phyloP scores from a whole-genome alignment of 37 sponge, comb jelly and placozoan species.

The Hexactinellida sp. region DNA sequence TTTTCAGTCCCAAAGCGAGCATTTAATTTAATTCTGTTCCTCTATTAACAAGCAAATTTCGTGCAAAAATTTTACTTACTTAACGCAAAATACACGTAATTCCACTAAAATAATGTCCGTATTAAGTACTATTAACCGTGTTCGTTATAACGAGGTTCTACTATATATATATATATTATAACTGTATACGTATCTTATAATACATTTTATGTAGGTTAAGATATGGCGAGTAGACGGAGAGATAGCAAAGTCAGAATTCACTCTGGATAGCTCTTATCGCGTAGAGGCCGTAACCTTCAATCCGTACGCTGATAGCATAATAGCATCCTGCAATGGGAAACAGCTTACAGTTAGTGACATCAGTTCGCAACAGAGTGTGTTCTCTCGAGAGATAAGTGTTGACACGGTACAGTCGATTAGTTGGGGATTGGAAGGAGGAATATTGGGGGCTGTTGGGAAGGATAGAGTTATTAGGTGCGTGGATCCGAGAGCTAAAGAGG shows the following conservation, averaged over 20 bases:
- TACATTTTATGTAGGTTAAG: slow-evolving; percentile 29
- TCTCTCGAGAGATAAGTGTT: background rate
- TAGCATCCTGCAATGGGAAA: background rate
- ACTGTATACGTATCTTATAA: background rate
- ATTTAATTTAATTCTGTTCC: no score
- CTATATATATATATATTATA: no score
- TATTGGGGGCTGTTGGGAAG: background rate
- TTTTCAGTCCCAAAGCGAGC: no score
- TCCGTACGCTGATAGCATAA: background rate
- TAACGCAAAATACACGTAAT: no score
- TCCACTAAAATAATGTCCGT: no score
- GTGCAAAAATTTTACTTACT: no score
- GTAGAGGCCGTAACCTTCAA: background rate
- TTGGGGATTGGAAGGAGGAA: background rate
- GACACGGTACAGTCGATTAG: background rate
- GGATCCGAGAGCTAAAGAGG: slow-evolving; percentile 15
- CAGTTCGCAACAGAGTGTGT: background rate
- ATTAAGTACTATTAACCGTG: no score
- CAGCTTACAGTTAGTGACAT: background rate
- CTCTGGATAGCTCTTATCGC: background rate
- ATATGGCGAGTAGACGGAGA: slow-evolving; percentile 57
- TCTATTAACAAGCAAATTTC: no score
- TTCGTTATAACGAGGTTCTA: no score
- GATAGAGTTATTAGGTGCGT: background rate
- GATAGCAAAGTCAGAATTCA: background rate